A percentile compares a stretch with the other conserved stretches of the same genome.
These are phyloP conservation scores for Xylota segnis DNA, from an alignment of 2,888 invertebrate genomes.

Conservation along the genomic window DNA sequence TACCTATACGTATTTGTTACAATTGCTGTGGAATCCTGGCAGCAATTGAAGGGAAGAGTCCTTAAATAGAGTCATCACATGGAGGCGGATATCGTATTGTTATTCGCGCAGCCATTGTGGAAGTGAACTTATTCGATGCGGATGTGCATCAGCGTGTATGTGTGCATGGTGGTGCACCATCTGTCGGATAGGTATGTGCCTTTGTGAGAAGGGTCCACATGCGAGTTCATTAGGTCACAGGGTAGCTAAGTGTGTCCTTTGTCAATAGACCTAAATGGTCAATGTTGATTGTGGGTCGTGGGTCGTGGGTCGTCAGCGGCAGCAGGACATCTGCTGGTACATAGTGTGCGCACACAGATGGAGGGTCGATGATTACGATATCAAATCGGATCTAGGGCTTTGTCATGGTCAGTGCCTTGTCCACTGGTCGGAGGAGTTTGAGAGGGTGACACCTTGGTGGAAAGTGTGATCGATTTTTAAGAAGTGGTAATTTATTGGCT, in stretches of 20 bases:
- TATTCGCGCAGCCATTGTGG: background rate
- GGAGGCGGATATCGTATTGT: slow-evolving; percentile 30
- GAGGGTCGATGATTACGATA: slow-evolving; percentile 40
- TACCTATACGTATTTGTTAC: slow-evolving; percentile 57
- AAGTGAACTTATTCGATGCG: slow-evolving; percentile 16
- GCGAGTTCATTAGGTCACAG: slow-evolving; percentile 46
- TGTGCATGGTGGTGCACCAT: slow-evolving; percentile 25
- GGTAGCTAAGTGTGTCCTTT: slow-evolving; percentile 21
- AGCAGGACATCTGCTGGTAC: slow-evolving; percentile 64
- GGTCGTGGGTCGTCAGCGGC: slow-evolving; percentile 3
- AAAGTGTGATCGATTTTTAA: slow-evolving; percentile 35
- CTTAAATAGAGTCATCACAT: slow-evolving; percentile 25
- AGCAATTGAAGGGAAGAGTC: slow-evolving; percentile 11
- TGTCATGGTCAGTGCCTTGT: slow-evolving; percentile 39
- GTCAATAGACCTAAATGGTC: slow-evolving; percentile 31
- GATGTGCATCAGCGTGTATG: slow-evolving; percentile 19
- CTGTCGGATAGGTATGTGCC: slow-evolving; percentile 43
- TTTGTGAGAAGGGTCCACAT: slow-evolving; percentile 9
- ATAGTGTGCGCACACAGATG: slow-evolving; percentile 22
- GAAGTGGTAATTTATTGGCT: slow-evolving; percentile 17
- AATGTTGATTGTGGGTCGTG: slow-evolving; percentile 38
- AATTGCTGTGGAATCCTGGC: slow-evolving; percentile 39
- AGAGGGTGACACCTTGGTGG: slow-evolving; percentile 43
- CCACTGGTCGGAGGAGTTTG: slow-evolving; percentile 8
- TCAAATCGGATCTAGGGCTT: slow-evolving; percentile 57